Percentiles rank a stretch among this genome's conserved stretches.
Evolutionary conservation across 2,113 vertebrate genomes (phyloP).

Genomic region (Aptenodytes patagonicus): DNA sequence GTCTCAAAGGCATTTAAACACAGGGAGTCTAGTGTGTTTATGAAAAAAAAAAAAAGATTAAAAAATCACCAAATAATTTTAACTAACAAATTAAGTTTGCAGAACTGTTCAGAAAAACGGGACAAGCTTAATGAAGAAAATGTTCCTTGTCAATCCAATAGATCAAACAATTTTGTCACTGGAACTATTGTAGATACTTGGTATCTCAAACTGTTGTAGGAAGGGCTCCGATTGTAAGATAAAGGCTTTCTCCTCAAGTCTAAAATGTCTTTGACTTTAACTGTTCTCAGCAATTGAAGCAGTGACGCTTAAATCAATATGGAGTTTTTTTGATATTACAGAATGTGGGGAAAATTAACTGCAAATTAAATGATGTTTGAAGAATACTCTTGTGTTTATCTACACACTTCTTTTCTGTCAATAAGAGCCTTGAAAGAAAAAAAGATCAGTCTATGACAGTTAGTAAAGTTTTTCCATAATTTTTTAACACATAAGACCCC

Average conservation of each 20-base stretch:
- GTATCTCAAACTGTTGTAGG: neutral
- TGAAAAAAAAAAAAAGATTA: neutral
- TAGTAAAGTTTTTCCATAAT: conserved; percentile 25
- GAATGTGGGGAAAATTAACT: neutral
- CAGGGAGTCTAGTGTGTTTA: neutral
- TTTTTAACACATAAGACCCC: neutral
- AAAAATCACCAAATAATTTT: neutral
- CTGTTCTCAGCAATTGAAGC: neutral
- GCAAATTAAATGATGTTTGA: conserved; percentile 2
- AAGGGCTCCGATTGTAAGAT: neutral
- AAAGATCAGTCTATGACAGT: neutral
- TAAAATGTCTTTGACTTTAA: neutral
- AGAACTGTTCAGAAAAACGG: neutral
- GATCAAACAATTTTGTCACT: neutral
- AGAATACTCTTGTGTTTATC: conserved; percentile 12
- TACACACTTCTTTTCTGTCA: neutral
- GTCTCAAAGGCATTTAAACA: neutral
- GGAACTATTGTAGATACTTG: neutral
- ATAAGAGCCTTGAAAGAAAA: neutral
- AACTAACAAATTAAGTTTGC: neutral
- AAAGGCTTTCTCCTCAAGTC: neutral
- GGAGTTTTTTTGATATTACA: neutral
- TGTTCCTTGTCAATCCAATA: neutral
- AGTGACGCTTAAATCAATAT: neutral
- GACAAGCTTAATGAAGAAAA: neutral